phyloP scores from a whole-genome alignment of 2,113 vertebrate genomes.

The Corythoichthys intestinalis region DNA sequence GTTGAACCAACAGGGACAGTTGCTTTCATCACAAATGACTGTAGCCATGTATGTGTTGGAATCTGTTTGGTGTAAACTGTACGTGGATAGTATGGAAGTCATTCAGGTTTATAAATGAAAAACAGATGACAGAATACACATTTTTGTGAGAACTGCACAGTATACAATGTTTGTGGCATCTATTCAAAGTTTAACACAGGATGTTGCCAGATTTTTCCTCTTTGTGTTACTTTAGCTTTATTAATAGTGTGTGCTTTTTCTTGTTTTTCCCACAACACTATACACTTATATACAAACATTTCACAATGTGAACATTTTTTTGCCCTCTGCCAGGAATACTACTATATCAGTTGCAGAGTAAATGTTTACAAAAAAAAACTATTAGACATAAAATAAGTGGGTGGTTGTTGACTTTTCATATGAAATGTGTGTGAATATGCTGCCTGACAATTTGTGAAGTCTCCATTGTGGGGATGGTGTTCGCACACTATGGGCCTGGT shows the following conservation, averaged over 20 bases:
- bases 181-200: neutral
- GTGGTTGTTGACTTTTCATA: neutral
- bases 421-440: neutral
- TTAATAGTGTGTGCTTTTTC: neutral
- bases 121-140: neutral
- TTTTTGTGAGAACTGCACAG: neutral
- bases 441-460: too few species aligned
- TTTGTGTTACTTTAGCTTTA: neutral
- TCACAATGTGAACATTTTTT: neutral
- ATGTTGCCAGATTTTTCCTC: neutral
- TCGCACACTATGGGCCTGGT: too few species aligned
- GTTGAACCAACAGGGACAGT: conserved; percentile 38
- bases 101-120: conserved; percentile 7
- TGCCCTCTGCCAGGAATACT: neutral
- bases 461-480: too few species aligned
- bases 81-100: neutral
- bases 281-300: neutral
- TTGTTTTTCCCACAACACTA: neutral
- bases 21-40: conserved; percentile 21
- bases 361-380: neutral
- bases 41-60: neutral
- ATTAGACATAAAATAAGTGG: neutral
- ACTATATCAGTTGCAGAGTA: neutral
- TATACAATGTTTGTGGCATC: neutral
- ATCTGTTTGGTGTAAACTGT: neutral